Evolutionary conservation across 2,888 invertebrate genomes (phyloP).

Genomic region (Lasioglossum oenotherae): DNA sequence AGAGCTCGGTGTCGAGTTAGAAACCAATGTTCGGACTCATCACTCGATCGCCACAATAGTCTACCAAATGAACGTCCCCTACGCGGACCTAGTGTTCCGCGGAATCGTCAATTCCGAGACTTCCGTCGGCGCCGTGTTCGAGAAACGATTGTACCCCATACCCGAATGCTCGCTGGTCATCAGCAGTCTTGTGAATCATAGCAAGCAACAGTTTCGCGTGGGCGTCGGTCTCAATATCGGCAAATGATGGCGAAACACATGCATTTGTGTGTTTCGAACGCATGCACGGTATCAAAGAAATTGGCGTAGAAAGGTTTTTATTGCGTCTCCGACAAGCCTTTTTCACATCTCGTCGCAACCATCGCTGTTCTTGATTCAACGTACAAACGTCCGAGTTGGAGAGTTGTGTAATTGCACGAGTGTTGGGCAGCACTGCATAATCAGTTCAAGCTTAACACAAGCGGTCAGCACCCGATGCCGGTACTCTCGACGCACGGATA

Average conservation of each 20-base stretch:
- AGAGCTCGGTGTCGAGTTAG: constrained; percentile 89
- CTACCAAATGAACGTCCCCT: constrained; percentile 88
- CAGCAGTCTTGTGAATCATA: constrained; percentile 88
- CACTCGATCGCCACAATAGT: constrained; percentile 87
- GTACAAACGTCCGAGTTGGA: background rate
- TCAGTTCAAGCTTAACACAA: constrained; percentile 36
- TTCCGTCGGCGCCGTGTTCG: constrained; percentile 87
- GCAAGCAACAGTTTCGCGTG: constrained; percentile 86
- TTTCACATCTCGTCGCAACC: constrained; percentile 23
- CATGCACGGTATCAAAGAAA: constrained; percentile 9
- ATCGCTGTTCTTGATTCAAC: background rate
- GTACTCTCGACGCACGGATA: background rate
- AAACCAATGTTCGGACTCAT: constrained; percentile 86
- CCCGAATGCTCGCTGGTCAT: constrained; percentile 88
- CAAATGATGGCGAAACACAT: constrained; percentile 26
- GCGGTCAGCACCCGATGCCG: background rate
- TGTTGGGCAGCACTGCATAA: background rate
- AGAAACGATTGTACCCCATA: constrained; percentile 88
- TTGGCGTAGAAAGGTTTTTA: constrained; percentile 42
- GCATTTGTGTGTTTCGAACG: background rate
- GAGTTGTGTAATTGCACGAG: constrained; percentile 9
- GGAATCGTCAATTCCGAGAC: constrained; percentile 87
- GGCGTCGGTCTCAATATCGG: constrained; percentile 87
- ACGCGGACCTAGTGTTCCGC: constrained; percentile 87
- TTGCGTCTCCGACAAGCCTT: constrained; percentile 25